These are phyloP conservation scores for Orgyia antiqua DNA, from an alignment of 2,888 invertebrate species.

Conservation along the genomic window DNA sequence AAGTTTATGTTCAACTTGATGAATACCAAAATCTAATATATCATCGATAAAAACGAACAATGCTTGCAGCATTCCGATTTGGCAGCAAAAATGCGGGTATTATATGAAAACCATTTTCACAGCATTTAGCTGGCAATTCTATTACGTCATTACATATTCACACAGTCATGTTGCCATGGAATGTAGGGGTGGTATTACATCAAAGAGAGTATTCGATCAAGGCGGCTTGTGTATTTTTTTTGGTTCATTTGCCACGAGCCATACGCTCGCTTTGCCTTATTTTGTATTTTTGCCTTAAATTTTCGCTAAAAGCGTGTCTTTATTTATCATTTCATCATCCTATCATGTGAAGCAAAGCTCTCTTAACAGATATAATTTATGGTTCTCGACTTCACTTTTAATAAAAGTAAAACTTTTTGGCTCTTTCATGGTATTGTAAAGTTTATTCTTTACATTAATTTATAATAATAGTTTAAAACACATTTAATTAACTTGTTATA, in stretches of 20 bases:
- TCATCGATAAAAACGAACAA: slow-evolving; percentile 8
- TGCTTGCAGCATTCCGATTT: slow-evolving; percentile 21
- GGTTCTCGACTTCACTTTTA: no score
- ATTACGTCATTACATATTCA: slow-evolving; percentile 55
- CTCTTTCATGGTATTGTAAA: no score
- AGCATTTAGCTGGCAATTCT: slow-evolving; percentile 53
- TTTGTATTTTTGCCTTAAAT: slow-evolving; percentile 21
- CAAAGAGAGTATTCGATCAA: slow-evolving; percentile 60
- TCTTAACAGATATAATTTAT: no score
- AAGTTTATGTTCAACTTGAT: no score
- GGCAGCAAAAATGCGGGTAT: slow-evolving; percentile 22
- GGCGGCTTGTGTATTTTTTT: slow-evolving; percentile 48
- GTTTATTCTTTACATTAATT: no score
- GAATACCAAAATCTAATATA: not conserved
- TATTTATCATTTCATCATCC: no score
- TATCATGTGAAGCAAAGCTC: no score
- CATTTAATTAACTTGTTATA: no score
- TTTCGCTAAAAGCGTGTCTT: slow-evolving; percentile 12
- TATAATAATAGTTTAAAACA: no score
- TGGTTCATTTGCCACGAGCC: slow-evolving; percentile 62
- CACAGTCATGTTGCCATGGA: slow-evolving; percentile 52
- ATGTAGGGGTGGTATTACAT: slow-evolving; percentile 40
- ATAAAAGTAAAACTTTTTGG: no score
- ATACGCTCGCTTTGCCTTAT: slow-evolving; percentile 40
- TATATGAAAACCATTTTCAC: slow-evolving; percentile 42